phyloP scores from a whole-genome alignment of 2,797 vertebrate genomes.

The Carduelis carduelis region DNA sequence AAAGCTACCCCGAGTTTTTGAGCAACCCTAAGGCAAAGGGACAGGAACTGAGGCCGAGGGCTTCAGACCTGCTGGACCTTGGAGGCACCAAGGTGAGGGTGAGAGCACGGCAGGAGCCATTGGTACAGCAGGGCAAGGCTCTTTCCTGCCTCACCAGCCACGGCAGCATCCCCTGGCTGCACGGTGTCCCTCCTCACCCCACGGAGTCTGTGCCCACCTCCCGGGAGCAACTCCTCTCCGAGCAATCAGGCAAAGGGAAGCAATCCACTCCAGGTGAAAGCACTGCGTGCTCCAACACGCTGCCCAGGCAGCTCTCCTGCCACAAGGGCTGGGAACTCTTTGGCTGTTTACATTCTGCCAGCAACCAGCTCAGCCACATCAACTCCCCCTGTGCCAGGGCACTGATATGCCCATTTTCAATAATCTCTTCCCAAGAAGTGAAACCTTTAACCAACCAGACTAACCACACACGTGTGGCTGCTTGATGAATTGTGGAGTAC shows the following conservation, averaged over 20 bases:
- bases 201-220: not conserved
- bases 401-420: not conserved
- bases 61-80: not conserved
- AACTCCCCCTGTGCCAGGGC: not conserved
- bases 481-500: accelerated
- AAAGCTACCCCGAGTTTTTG: not conserved
- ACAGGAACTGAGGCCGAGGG: not conserved
- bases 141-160: not conserved
- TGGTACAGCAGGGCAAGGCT: accelerated
- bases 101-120: not conserved
- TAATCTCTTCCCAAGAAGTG: not conserved
- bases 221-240: not conserved
- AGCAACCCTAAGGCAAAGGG: not conserved
- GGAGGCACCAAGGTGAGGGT: not conserved
- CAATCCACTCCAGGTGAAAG: not conserved
- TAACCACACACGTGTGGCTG: accelerated
- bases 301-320: not conserved
- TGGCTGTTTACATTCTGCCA: not conserved
- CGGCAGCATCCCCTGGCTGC: not conserved
- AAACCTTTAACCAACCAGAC: not conserved
- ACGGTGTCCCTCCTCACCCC: accelerated
- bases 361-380: not conserved
- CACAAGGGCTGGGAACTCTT: not conserved
- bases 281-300: not conserved
- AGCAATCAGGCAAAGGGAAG: not conserved